Conservation (phyloP, 37 sponge, comb jelly and placozoan species). For the Amphimedon queenslandica region DNA sequence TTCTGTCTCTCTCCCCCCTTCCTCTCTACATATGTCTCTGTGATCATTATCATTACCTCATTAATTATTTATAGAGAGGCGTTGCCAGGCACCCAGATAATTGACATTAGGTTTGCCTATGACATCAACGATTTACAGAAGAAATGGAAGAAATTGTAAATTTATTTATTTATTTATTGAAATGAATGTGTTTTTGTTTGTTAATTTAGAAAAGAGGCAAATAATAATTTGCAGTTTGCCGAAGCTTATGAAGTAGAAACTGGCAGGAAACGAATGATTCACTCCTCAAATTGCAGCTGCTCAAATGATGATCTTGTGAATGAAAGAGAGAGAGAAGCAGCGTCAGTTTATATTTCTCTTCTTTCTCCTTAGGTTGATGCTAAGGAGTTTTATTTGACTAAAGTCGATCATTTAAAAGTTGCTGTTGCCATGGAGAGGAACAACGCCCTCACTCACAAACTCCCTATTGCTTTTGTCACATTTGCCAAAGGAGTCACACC, state of each 20-base stretch:
- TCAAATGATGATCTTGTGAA: too few species aligned
- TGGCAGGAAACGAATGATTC: too few species aligned
- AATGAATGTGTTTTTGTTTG: neutral
- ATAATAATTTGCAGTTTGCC: neutral
- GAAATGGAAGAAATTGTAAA: slow-evolving; percentile 31
- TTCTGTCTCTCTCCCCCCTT: too few species aligned
- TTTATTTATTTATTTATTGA: neutral
- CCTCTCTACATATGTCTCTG: too few species aligned
- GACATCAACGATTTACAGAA: slow-evolving; percentile 35
- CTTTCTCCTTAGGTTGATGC: slow-evolving; percentile 49
- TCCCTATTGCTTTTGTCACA: slow-evolving; percentile 48
- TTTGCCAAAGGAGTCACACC: slow-evolving; percentile 27
- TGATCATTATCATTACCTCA: too few species aligned
- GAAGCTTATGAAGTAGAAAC: neutral
- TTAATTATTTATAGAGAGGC: slow-evolving; percentile 22
- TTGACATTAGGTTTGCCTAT: slow-evolving; percentile 58
- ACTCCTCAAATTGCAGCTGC: too few species aligned
- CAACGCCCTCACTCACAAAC: slow-evolving; percentile 17
- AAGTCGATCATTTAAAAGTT: neutral
- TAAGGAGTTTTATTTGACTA: slow-evolving; percentile 17
- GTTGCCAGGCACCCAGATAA: slow-evolving; percentile 10
- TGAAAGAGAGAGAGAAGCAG: neutral
- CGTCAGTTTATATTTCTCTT: neutral
- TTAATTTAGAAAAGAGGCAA: neutral
- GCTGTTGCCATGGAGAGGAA: neutral